These are phyloP conservation scores for Cotesia glomerata DNA, from an alignment of 1,140 invertebrate species.

Conservation along the genomic window DNA sequence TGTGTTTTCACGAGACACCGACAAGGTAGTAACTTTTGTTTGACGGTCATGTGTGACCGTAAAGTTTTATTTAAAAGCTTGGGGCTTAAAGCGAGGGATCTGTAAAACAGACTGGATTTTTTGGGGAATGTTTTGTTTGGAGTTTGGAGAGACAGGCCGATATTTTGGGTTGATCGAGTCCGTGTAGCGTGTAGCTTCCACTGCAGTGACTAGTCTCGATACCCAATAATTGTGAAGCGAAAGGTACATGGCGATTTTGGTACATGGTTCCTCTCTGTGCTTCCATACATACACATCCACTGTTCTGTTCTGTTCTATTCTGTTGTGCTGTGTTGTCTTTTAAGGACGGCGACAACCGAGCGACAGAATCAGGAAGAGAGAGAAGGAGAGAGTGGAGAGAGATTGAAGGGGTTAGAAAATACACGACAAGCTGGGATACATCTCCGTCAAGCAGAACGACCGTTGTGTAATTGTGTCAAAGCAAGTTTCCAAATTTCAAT, in stretches of 20 bases:
- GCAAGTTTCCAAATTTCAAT: slow-evolving; percentile 63
- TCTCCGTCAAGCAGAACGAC: slow-evolving; percentile 39
- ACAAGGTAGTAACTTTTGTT: too few relatives aligned
- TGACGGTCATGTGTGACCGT: too few relatives aligned
- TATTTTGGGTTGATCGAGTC: slow-evolving; percentile 19
- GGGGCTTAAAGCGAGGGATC: background rate
- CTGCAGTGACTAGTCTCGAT: slow-evolving; percentile 33
- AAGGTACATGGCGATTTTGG: slow-evolving; percentile 29
- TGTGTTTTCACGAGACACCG: too few relatives aligned
- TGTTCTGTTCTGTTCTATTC: background rate
- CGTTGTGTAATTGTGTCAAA: slow-evolving; percentile 61
- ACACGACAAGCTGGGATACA: slow-evolving; percentile 11
- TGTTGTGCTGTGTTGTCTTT: too few relatives aligned
- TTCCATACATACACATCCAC: slow-evolving; percentile 11
- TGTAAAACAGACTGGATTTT: background rate
- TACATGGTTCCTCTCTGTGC: slow-evolving; percentile 4
- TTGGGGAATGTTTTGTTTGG: background rate
- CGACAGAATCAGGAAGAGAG: slow-evolving; percentile 17
- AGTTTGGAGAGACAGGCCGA: background rate
- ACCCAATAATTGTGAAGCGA: slow-evolving; percentile 39
- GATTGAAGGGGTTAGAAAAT: background rate
- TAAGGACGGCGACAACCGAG: background rate
- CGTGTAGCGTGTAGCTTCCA: slow-evolving; percentile 21
- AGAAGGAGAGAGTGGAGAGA: background rate
- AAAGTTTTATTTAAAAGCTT: too few relatives aligned